Percentiles rank a stretch among this genome's conserved stretches.
Conservation (phyloP, 1,140 invertebrate genomes). For the Aradophagus sp. region DNA sequence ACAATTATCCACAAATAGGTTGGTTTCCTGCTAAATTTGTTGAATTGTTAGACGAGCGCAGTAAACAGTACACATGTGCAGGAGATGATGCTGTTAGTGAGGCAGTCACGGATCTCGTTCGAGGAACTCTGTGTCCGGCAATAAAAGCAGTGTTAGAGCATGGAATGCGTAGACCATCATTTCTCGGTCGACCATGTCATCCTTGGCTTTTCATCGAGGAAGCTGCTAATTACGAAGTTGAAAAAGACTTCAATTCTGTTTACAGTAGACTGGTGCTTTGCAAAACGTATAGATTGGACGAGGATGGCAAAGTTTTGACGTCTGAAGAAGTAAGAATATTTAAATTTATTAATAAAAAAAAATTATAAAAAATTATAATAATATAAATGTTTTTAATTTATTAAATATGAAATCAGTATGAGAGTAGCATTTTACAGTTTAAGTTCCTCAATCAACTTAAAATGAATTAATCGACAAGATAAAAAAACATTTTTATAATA, state of each 20-base stretch:
- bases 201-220: slow-evolving; percentile 99
- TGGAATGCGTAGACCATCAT: slow-evolving; percentile 90
- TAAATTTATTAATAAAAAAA: too few relatives aligned
- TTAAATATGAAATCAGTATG: too few relatives aligned
- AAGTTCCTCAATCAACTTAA: too few relatives aligned
- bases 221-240: slow-evolving; percentile 95
- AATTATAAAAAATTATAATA: not conserved
- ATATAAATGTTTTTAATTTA: too few relatives aligned
- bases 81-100: slow-evolving; percentile 98
- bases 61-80: slow-evolving; percentile 95
- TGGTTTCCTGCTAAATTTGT: slow-evolving; percentile 99
- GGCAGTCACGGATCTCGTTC: slow-evolving; percentile 95
- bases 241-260: slow-evolving; percentile 98
- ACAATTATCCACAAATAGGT: slow-evolving; percentile 70
- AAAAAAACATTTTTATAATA: too few relatives aligned
- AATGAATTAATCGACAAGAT: too few relatives aligned
- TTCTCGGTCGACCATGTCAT: slow-evolving; percentile 91
- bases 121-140: slow-evolving; percentile 94
- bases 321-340: slow-evolving; percentile 90
- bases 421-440: too few relatives aligned
- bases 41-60: slow-evolving; percentile 96
- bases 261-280: slow-evolving; percentile 97
- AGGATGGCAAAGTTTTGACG: slow-evolving; percentile 98
- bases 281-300: slow-evolving; percentile 98
- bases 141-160: slow-evolving; percentile 96